These are phyloP conservation scores for Propithecus deckenii DNA, from an alignment of 2,797 vertebrate species.

Conservation along the genomic window DNA sequence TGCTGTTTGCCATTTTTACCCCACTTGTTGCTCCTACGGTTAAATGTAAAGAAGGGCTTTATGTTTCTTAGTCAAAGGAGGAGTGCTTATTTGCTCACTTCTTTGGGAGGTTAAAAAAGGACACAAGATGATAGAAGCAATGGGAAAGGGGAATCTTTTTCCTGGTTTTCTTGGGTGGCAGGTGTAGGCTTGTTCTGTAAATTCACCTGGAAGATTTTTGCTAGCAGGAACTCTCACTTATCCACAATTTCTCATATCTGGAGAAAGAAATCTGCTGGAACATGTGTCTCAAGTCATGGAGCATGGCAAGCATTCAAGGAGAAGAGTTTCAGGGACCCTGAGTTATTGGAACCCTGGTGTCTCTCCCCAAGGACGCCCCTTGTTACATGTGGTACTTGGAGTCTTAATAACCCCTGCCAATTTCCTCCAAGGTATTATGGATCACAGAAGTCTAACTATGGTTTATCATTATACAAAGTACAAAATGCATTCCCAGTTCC, in stretches of 20 bases:
- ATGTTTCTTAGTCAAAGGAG: background rate
- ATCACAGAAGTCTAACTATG: background rate
- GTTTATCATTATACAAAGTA: background rate
- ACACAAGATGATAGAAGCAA: background rate
- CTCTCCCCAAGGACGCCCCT: background rate
- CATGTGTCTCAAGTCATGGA: background rate
- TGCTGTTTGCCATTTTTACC: background rate
- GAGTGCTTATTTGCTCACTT: background rate
- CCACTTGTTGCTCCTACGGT: background rate
- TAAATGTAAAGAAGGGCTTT: background rate
- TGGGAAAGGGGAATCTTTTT: fast-evolving
- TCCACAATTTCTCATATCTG: background rate
- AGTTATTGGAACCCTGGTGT: background rate
- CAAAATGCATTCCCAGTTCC: background rate
- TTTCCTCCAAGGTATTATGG: background rate
- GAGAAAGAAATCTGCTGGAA: background rate
- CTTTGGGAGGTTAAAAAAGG: background rate
- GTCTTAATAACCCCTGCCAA: background rate
- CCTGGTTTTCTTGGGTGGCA: fast-evolving
- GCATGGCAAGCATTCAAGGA: background rate
- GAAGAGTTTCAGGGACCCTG: background rate
- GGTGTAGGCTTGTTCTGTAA: background rate
- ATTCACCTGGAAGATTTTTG: background rate
- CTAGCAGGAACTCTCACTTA: background rate
- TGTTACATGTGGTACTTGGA: background rate